A percentile compares a stretch with the other conserved stretches of the same genome.
Conservation (phyloP, 1,140 invertebrate genomes). For the Pissodes strobi region DNA sequence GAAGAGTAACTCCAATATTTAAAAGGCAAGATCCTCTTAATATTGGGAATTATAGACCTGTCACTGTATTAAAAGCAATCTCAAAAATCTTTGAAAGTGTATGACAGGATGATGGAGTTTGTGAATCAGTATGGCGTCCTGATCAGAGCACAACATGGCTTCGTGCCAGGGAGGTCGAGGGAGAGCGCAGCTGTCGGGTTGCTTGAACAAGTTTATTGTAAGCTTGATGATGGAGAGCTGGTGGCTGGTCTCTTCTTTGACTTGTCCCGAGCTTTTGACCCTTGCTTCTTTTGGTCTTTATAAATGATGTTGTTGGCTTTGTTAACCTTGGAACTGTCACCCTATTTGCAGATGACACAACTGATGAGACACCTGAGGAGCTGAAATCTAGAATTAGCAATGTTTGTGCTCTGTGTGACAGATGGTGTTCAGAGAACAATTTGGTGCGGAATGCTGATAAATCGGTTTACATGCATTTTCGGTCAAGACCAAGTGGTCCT, state of each 20-base stretch:
- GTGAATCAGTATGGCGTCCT: not conserved
- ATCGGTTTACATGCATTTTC: not conserved
- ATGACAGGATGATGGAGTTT: not conserved
- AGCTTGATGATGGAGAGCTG: not conserved
- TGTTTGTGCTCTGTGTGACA: not conserved
- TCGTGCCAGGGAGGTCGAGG: not conserved
- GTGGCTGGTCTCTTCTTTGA: not conserved
- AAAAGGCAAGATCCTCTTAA: not conserved
- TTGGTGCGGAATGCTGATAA: not conserved
- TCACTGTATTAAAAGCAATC: not conserved
- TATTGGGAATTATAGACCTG: not conserved
- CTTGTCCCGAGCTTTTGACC: not conserved
- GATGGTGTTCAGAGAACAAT: not conserved
- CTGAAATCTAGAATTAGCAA: not conserved
- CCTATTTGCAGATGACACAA: too few species aligned
- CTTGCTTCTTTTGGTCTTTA: not conserved
- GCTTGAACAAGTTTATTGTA: not conserved
- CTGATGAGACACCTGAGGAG: not conserved
- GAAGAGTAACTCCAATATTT: not conserved
- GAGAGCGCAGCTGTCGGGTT: not conserved
- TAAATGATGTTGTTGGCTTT: not conserved
- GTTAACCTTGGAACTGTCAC: too few species aligned
- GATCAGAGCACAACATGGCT: not conserved
- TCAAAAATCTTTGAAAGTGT: slow-evolving; percentile 4
- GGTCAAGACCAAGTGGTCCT: not conserved